Conservation (phyloP, 2,113 vertebrate species). For the Grus americana region DNA sequence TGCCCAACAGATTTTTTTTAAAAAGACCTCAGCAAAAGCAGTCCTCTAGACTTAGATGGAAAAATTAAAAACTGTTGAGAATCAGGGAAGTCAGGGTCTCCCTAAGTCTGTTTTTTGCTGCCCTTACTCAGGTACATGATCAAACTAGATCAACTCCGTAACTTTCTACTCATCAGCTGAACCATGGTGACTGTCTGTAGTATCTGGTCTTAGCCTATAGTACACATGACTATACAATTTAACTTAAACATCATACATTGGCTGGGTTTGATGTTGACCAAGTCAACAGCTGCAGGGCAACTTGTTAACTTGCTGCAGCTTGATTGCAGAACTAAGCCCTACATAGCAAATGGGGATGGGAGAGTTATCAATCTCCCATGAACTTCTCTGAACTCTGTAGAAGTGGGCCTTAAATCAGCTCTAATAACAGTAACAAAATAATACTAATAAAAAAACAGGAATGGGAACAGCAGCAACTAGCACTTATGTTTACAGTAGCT, state of each 20-base stretch:
- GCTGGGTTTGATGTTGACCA: background rate
- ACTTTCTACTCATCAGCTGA: background rate
- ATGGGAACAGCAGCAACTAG: background rate
- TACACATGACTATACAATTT: background rate
- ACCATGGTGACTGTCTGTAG: background rate
- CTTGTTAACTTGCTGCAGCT: background rate
- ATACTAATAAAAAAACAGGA: background rate
- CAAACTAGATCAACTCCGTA: background rate
- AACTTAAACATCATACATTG: background rate
- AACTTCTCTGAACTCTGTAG: background rate
- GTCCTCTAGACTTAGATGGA: background rate
- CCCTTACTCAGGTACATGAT: background rate
- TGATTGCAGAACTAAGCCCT: background rate
- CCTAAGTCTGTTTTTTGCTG: background rate
- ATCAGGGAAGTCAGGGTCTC: background rate
- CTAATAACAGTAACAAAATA: background rate
- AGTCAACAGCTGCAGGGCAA: background rate
- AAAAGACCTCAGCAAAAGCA: background rate
- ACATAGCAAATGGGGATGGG: background rate
- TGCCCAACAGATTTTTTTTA: background rate
- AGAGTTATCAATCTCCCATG: background rate
- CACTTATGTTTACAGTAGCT: background rate
- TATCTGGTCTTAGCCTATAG: background rate
- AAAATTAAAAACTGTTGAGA: background rate
- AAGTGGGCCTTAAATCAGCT: background rate